Base-by-base conservation (phyloP, 2,113 vertebrate genomes). In the Marmota flaviventris region DNA sequence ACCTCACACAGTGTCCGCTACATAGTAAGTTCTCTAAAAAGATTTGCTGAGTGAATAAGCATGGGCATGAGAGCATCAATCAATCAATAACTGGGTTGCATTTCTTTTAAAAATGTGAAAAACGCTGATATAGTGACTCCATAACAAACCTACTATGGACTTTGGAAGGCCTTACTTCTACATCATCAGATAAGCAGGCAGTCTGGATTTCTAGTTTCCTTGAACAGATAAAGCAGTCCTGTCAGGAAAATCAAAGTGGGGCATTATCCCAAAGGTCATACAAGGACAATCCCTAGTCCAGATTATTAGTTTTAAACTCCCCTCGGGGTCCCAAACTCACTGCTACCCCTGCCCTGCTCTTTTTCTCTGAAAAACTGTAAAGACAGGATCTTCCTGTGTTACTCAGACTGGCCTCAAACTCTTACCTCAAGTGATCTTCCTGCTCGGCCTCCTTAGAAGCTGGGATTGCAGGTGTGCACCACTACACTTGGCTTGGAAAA, bases 21-120 rank as follows among this genome's bases (percentile, higher is more conserved):
- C n/a, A 24, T 1, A 42, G 32, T 3, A 75, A 76, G 16, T 87
- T 86, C 48, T 96, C 65, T 76, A 1, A 17, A 73, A 89, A 90
- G 51, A 76, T 1, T 79, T 83, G 4, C 25, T 42, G 12, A 89
- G 24, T 65, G 32, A 77, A 58, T 77, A 90, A 79, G 63, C 76
- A 84, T 32, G 20, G 85, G 7, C 27, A 76, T 42, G 45, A 77
- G 77, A 56, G 4, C 10, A 25, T 67, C 42, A 63, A 14, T 91
- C 34, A 85, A 82, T 88, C 61, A 76, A 85, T 61, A 20, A 78
- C 58, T 42, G 20, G 1, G 45, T 29, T 73, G 34, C 0, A 37
- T 9, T 72, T 82, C 42, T 93, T 65, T 87, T 76, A 81, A 79
- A 79, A 87, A 79, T 69, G 6, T 85, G 45, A 92, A 96, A 93